Evolutionary conservation across 1,140 invertebrate genomes (phyloP), one percentile per base, ranked within the genome.

Genomic region (Pemphigus obesinymphae): DNA sequence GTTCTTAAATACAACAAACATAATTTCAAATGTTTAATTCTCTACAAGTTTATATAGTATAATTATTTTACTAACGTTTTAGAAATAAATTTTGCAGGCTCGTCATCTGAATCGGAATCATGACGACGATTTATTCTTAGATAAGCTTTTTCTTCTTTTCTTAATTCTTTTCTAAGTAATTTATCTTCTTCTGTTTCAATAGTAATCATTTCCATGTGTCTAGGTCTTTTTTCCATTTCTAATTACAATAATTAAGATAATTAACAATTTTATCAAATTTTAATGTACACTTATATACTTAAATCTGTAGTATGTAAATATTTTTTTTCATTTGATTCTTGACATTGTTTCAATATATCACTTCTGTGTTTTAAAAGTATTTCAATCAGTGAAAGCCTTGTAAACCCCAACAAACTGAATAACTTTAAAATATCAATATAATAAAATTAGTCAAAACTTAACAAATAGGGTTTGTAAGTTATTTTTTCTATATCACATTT

Each of bases 61-160:
- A 29, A 11, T 61, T 20, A 31, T 89, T 55, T 87, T 13, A 87
- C 85, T 26, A 90, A 83, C 45, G 88, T 85, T 0, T 87, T 72
- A 11, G 87, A 85, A 84, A 89, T 83, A 84, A 89, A 85, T 84
- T 87, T 86, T 84, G 89, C 85, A 29, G 89, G 87, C 53, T 90
- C 89, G n/a, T 89, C 88, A 15, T 91, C 90, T 4, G 88, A 86
- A 29, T 87, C 34, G 85, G 84, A 34, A 86, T 86, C 83, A 88
- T 90, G 43, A 88, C 88, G 70, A 87, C 88, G 75, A 86, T 89
- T 82, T 89, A 90, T 89, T 83, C 91, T 93, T n/a, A 90, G 87
- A 6, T 91, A 85, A 84, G 92, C 94, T 85, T 96, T 97, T 85
- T 97, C 96, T 85, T 97, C 94, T 86, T 96, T 97, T 17, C 95